These are phyloP conservation scores for Trichonephila clavipes DNA, from an alignment of 1,140 invertebrate genomes.

Conservation along the genomic window DNA sequence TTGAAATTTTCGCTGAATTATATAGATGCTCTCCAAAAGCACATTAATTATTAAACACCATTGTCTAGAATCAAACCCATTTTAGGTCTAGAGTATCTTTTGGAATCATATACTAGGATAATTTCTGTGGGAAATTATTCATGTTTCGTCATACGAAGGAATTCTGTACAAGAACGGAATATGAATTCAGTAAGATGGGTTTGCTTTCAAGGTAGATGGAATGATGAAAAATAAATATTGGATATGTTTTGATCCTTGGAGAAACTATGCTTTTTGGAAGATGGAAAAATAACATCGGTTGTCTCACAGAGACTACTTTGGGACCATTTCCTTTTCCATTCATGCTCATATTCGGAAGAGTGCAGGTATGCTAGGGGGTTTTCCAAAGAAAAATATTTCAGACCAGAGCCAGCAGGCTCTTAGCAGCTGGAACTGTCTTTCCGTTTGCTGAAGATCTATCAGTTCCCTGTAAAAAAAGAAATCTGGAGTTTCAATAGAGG, in stretches of 20 bases:
- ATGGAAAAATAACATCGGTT: background rate
- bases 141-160: too few relatives aligned
- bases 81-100: too few relatives aligned
- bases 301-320: conserved; percentile 61
- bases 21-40: too few relatives aligned
- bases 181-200: too few relatives aligned
- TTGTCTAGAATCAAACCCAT: too few relatives aligned
- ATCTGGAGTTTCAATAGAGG: background rate
- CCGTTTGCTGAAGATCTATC: conserved; percentile 47
- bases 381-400: background rate
- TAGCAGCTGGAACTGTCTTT: conserved; percentile 55
- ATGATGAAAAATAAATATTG: conserved; percentile 37
- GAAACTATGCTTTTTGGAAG: background rate
- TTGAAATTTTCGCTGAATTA: too few relatives aligned
- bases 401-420: conserved; percentile 58
- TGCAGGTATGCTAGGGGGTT: background rate
- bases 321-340: background rate
- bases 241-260: conserved; percentile 44
- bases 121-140: too few relatives aligned
- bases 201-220: background rate
- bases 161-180: too few relatives aligned
- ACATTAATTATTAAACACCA: too few relatives aligned
- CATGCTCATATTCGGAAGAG: background rate
- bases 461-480: conserved; percentile 35
- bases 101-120: too few relatives aligned